Percentiles rank a stretch among this genome's conserved stretches.
Evolutionary conservation across 1,140 invertebrate genomes (phyloP).

Genomic region (Temnothorax nylanderi): DNA sequence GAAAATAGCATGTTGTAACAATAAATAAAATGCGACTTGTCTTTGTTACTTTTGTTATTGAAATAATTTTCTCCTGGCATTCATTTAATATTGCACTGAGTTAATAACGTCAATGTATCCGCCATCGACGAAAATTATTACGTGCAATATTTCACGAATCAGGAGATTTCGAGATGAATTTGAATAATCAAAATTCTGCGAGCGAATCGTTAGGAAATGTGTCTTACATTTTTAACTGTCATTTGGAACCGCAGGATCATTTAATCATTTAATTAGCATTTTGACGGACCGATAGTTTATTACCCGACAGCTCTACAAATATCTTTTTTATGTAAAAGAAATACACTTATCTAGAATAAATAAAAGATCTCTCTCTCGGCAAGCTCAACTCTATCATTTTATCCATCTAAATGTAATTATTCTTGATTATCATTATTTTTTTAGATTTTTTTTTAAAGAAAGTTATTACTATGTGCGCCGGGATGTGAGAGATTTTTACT

Average conservation of each 20-base stretch:
- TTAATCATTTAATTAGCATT: not conserved
- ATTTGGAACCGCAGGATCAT: not conserved
- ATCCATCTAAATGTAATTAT: not conserved
- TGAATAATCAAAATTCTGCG: slow-evolving; percentile 41
- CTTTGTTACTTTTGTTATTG: not conserved
- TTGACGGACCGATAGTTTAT: not conserved
- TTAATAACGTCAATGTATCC: not conserved
- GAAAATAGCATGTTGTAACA: not conserved
- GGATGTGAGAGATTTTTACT: not conserved
- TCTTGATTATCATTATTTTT: not conserved
- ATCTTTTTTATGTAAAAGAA: not conserved
- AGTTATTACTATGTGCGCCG: not conserved
- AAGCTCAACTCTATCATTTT: not conserved
- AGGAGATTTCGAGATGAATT: slow-evolving; percentile 19
- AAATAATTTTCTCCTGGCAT: not conserved
- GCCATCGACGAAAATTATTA: not conserved
- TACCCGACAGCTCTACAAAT: not conserved
- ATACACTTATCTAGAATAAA: not conserved
- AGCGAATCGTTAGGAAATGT: not conserved
- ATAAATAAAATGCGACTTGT: not conserved
- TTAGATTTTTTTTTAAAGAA: not conserved
- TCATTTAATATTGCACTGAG: not conserved
- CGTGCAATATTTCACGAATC: slow-evolving; percentile 38
- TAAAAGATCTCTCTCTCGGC: not conserved
- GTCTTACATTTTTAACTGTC: not conserved